Base-by-base conservation (phyloP, 2,113 vertebrate species). In the Siphamia tubifer region DNA sequence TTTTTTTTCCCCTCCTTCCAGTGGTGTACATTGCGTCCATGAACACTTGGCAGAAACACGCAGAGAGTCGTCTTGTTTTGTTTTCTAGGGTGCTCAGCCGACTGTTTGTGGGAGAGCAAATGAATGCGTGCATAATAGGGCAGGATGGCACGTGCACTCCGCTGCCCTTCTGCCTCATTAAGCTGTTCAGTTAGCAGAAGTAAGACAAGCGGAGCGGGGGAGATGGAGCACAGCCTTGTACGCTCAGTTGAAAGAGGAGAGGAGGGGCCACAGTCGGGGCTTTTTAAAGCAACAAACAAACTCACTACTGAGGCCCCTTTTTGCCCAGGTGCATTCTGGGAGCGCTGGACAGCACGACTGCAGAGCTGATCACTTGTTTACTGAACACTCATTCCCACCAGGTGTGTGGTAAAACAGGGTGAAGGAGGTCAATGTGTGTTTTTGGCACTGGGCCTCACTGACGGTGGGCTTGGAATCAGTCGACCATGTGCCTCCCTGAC, bases 141-240 rank as follows among this genome's bases (percentile, higher is more conserved):
- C 40, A 69, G 68, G 57, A 82, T 53, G 79, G 71, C 81, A 85
- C 74, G 83, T 90, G 88, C 82, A 69, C 66, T 35, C 63, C 47
- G 8, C 72, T 79, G 78, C 52, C 67, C 81, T 83, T 81, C 79
- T 78, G 86, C 84, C 88, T 86, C 84, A 79, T 87, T 83, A 88
- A 77, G 72, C 67, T 63, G 72, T 71, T 81, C 78, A 77, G 76
- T 85, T 76, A 75, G 67, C 72, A 81, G 64, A 74, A 86, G 82
- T 68, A 85, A 85, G 84, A 80, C 75, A 52, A 61, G 67, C 39
- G 36, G 67, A 57, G 53, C 28, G 45, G 25, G 24, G n/a, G 25
- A 8, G 55, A 23, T 21, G 34, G 52, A 30, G 47, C 8, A 1
- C 8, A 17, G 57, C 48, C 64, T 52, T 47, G 52, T 43, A 28